Conservation (phyloP, 2,113 vertebrate species). For the Ameiurus melas region DNA sequence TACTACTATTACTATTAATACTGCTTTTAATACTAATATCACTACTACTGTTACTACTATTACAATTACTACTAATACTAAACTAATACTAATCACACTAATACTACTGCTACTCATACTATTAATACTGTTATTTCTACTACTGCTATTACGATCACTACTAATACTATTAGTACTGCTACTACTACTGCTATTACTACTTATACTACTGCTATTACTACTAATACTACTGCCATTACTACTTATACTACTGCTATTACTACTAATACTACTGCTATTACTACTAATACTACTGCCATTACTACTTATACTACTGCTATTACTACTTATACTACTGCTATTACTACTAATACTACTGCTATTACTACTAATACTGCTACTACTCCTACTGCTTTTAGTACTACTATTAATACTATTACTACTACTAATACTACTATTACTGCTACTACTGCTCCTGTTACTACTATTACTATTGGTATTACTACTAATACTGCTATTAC, state of each 20-base stretch:
- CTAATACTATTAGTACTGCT: no score
- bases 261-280: no score
- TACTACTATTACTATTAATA: background rate
- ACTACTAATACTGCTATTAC: background rate
- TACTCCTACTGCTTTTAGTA: background rate
- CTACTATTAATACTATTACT: background rate
- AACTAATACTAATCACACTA: background rate
- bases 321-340: background rate
- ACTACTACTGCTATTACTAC: no score
- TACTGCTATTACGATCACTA: no score
- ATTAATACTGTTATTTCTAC: background rate
- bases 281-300: background rate
- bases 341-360: background rate
- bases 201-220: no score
- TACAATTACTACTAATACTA: background rate
- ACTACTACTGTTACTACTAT: background rate
- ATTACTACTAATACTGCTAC: no score
- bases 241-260: no score
- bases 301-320: background rate
- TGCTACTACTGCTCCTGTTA: no score
- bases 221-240: no score
- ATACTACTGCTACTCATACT: background rate
- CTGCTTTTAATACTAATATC: background rate
- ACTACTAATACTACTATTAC: no score
- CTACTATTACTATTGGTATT: background rate